A percentile compares a stretch with the other conserved stretches of the same genome.
phyloP scores from a whole-genome alignment of 2,888 invertebrate genomes.

The Sesia bembeciformis region DNA sequence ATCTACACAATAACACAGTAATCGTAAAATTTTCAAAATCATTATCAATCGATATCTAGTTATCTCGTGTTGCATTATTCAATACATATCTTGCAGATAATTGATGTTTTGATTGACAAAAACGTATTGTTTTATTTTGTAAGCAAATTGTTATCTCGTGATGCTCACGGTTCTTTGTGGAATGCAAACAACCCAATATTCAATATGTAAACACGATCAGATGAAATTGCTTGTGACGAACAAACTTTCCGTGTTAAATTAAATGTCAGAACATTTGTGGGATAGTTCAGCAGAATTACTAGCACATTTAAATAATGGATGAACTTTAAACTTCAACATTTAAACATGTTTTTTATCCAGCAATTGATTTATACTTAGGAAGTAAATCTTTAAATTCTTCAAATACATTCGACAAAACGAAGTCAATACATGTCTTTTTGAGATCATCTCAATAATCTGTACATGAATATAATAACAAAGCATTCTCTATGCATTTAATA shows the following conservation, averaged over 20 bases:
- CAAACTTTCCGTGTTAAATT: constrained; percentile 22
- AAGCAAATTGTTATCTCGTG: constrained; percentile 43
- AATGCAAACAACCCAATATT: constrained; percentile 45
- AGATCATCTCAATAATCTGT: too few relatives aligned
- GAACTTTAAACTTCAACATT: constrained; percentile 21
- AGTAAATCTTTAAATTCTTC: too few relatives aligned
- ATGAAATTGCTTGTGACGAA: constrained; percentile 24
- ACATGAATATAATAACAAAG: too few relatives aligned
- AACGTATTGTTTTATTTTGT: constrained; percentile 40
- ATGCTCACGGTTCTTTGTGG: constrained; percentile 32
- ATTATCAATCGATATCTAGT: constrained; percentile 44
- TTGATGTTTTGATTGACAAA: constrained; percentile 40
- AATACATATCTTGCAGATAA: constrained; percentile 3
- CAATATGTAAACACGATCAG: constrained; percentile 35
- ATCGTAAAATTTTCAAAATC: constrained; percentile 31
- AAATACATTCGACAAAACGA: too few relatives aligned
- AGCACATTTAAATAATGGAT: constrained; percentile 11
- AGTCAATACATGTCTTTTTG: too few relatives aligned
- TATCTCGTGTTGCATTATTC: constrained; percentile 11
- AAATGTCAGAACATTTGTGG: constrained; percentile 27
- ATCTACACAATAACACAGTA: constrained; percentile 17
- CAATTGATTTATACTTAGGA: too few relatives aligned
- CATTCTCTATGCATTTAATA: too few relatives aligned
- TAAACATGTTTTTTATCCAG: background rate
- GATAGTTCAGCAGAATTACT: constrained; percentile 1